Evolutionary conservation across 2,797 vertebrate species (phyloP).

Genomic region (Australoheros facetus): DNA sequence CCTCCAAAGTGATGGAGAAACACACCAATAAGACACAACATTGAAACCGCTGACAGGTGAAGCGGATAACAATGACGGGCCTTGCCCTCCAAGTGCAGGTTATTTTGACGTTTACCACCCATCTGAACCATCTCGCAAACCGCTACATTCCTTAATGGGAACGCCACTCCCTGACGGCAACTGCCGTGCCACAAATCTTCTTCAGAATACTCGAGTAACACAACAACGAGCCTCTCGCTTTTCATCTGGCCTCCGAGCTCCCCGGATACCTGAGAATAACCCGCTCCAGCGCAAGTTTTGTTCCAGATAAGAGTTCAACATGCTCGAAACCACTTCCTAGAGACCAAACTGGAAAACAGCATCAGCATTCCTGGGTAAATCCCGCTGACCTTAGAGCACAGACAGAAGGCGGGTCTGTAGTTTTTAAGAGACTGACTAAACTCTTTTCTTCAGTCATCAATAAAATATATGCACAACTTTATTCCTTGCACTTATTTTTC

Average conservation of each 20-base stretch:
- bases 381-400: too few relatives aligned
- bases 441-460: too few relatives aligned
- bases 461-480: too few relatives aligned
- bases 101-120: neutral
- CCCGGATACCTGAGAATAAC: too few relatives aligned
- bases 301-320: too few relatives aligned
- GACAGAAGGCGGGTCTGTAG: too few relatives aligned
- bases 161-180: neutral
- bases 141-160: neutral
- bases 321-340: neutral
- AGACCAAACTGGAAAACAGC: neutral
- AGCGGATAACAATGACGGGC: neutral
- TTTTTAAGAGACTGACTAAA: too few relatives aligned
- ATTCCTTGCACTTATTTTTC: too few relatives aligned
- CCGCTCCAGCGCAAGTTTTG: too few relatives aligned
- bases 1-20: neutral
- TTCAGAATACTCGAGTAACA: rapidly evolving
- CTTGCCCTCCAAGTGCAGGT: neutral
- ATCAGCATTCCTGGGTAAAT: too few relatives aligned
- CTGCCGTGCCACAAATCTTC: neutral
- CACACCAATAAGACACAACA: too few relatives aligned
- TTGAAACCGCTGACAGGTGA: neutral
- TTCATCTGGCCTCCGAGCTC: neutral
- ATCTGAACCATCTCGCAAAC: neutral
- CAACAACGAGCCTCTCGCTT: neutral